Evolutionary conservation across 2,113 vertebrate species (phyloP).

Genomic region (Haliaeetus leucogaster): DNA sequence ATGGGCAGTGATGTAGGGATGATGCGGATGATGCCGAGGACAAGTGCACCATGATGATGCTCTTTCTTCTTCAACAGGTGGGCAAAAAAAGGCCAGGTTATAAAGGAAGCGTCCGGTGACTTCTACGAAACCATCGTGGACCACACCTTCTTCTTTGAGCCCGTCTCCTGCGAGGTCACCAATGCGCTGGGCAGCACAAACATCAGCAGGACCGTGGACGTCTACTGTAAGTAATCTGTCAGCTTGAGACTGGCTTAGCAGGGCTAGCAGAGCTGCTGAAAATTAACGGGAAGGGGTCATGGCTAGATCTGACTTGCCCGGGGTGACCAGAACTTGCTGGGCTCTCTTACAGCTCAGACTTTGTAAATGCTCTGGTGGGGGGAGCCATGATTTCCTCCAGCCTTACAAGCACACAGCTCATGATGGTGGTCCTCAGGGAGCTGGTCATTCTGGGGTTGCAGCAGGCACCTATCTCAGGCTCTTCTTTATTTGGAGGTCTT

Average conservation of each 20-base stretch:
- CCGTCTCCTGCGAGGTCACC: conserved; percentile 95
- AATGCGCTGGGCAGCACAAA: conserved; percentile 95
- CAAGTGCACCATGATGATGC: accelerated
- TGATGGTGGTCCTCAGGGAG: not conserved
- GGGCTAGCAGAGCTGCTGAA: not conserved
- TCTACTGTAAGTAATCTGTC: conserved; percentile 86
- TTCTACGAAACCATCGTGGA: conserved; percentile 91
- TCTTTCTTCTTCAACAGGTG: conserved; percentile 76
- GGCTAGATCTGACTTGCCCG: not conserved
- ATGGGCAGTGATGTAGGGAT: no score
- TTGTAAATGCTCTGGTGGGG: accelerated
- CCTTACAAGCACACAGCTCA: accelerated
- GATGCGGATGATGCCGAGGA: accelerated
- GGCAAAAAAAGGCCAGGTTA: conserved; percentile 92
- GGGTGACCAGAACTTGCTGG: not conserved
- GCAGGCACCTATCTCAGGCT: not conserved
- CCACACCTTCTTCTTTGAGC: conserved; percentile 93
- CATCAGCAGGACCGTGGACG: conserved; percentile 94
- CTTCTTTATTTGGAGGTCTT: not conserved
- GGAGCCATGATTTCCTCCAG: not conserved
- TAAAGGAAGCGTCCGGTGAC: conserved; percentile 91
- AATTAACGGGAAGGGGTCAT: accelerated
- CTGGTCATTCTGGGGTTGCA: not conserved
- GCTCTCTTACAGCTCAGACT: not conserved
- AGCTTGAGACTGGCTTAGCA: not conserved